Base-by-base conservation (phyloP, 2,797 vertebrate species). In the Rhyacichthys aspro region DNA sequence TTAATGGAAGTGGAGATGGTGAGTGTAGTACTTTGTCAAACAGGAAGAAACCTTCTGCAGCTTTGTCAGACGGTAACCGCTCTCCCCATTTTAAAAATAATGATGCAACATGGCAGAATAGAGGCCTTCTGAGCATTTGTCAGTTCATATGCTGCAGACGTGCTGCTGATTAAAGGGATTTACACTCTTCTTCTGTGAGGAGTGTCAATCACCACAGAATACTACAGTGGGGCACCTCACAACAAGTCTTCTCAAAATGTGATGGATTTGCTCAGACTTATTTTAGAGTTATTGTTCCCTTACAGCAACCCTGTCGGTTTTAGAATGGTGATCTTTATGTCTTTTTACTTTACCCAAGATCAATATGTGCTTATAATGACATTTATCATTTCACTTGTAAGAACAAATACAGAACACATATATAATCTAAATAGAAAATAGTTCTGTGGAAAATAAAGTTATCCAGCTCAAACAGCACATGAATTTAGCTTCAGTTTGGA, bases 81-180 rank as follows among this genome's bases (percentile, higher is more conserved):
- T 72, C 67, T 15, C 37, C 68, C 8, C 55, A 23, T 55, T 71
- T 72, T 47, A 78, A 60, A 48, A 76, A 68, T 65, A 78, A 81
- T 64, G 75, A 85, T 2, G 55, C 70, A 76, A 28, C 63, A 55
- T 73, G 76, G 71, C 74, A 70, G 67, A 72, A 65, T 12, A n/a
- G 38, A 63, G 60, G 60, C 68, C 67, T 70, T 81, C 43, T 11
- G 41, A 37, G 68, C 32, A 43, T 76, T 66, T 82, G 63, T 76
- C 81, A 65, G 38, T 66, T 75, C 60, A 67, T 63, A 66, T 36
- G 66, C 82, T 71, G 81, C 11, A 34, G 70, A 80, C 52, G n/a
- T 57, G 74, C 71, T 57, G 74, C 71, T 82, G 79, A 87, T 86
- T 76, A 74, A 80, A 77, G 43, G 67, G 70, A 79, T 81, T 80